phyloP scores from a whole-genome alignment of 2,113 vertebrate genomes.

The Mohoua ochrocephala region DNA sequence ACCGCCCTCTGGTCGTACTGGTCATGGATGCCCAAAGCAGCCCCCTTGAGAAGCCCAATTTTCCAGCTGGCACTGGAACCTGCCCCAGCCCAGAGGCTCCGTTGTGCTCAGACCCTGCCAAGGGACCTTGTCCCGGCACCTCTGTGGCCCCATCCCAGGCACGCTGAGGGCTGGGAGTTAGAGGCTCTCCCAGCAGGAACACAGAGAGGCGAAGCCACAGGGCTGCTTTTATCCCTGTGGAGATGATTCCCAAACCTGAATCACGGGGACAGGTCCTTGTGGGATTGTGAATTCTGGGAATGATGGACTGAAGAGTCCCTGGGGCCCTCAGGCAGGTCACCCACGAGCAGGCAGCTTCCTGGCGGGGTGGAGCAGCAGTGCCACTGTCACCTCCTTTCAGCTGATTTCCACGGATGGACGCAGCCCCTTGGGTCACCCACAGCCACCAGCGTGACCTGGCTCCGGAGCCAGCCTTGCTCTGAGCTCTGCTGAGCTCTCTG shows the following conservation, averaged over 20 bases:
- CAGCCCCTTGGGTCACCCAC: neutral
- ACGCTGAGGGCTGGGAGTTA: neutral
- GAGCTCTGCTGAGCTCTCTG: neutral
- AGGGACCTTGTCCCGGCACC: neutral
- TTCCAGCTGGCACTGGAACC: neutral
- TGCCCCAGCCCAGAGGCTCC: neutral
- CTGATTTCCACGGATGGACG: neutral
- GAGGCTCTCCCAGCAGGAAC: neutral
- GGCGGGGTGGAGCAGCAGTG: neutral
- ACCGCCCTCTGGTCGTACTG: neutral
- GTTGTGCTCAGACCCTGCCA: neutral
- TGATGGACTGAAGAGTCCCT: neutral
- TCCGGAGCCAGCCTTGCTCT: neutral
- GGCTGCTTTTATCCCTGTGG: neutral
- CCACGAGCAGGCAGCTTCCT: neutral
- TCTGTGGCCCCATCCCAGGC: accelerated
- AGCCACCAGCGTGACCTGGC: neutral
- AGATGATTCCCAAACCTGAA: neutral
- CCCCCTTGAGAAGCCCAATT: neutral
- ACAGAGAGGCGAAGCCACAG: neutral
- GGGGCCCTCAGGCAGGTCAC: neutral
- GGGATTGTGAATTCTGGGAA: neutral
- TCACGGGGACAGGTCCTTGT: accelerated
- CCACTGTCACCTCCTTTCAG: neutral
- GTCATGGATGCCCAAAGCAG: neutral